Conservation (phyloP, 2,113 vertebrate species). For the Balaeniceps rex region DNA sequence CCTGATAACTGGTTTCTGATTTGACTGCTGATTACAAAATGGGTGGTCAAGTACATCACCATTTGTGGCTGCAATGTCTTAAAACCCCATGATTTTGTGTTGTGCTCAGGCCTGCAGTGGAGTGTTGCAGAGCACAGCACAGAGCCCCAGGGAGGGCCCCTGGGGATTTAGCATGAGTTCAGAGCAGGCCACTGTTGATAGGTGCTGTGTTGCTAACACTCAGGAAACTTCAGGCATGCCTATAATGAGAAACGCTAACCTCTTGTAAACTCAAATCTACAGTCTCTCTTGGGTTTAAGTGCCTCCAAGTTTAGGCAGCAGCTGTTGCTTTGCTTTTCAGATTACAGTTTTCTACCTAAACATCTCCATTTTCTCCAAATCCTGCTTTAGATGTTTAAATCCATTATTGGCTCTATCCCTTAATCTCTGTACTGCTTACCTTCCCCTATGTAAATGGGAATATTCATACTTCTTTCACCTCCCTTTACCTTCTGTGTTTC, state of each 20-base stretch:
- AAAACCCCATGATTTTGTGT: neutral
- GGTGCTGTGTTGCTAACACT: neutral
- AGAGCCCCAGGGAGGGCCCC: neutral
- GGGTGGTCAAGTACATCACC: neutral
- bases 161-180: neutral
- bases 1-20: neutral
- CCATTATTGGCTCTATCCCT: neutral
- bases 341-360: neutral
- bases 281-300: neutral
- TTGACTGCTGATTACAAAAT: neutral
- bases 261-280: neutral
- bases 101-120: neutral
- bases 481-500: neutral
- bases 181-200: neutral
- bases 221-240: neutral
- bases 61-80: neutral
- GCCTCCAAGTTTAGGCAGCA: neutral
- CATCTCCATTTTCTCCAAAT: neutral
- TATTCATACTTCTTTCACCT: neutral
- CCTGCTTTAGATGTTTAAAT: neutral
- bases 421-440: neutral
- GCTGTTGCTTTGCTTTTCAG: slow-evolving; percentile 17
- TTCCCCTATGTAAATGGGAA: neutral
- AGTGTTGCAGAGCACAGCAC: neutral
- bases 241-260: neutral